A percentile compares a stretch with the other conserved stretches of the same genome.
These are phyloP conservation scores for Pteruthius melanotis DNA, from an alignment of 2,113 vertebrate species.

Conservation along the genomic window DNA sequence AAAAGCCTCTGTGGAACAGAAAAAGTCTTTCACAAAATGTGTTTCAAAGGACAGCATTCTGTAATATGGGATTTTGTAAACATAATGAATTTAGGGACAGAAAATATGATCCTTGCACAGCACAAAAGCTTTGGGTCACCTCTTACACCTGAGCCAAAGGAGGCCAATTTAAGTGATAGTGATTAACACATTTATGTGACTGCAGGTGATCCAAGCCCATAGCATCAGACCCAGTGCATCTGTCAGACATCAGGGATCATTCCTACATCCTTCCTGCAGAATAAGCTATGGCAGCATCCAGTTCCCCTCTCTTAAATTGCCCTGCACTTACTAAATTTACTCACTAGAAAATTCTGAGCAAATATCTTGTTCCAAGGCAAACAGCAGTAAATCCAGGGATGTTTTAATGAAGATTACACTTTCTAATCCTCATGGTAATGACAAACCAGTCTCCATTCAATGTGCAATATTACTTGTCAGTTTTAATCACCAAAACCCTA, in stretches of 20 bases:
- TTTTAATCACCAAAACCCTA: conserved; percentile 10
- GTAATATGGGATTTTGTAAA: neutral
- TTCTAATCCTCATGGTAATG: conserved; percentile 6
- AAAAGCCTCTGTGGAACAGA: neutral
- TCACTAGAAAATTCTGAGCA: neutral
- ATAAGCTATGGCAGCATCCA: neutral
- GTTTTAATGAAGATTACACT: conserved; percentile 18
- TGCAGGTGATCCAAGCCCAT: neutral
- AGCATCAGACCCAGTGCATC: neutral
- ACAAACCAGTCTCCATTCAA: neutral
- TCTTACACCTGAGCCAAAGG: neutral
- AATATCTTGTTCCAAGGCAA: neutral
- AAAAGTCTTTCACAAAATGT: neutral
- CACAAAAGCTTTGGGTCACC: neutral
- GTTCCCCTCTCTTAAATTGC: neutral
- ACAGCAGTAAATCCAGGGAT: conserved; percentile 10
- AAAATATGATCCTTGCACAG: neutral
- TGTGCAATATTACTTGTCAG: conserved; percentile 29
- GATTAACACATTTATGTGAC: neutral
- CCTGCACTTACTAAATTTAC: neutral
- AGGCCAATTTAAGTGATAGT: neutral
- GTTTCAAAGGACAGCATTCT: neutral
- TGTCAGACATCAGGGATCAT: neutral
- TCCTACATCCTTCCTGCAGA: neutral
- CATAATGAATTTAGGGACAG: neutral